These are phyloP conservation scores for Lathamus discolor DNA, from an alignment of 2,113 vertebrate genomes.

Conservation along the genomic window DNA sequence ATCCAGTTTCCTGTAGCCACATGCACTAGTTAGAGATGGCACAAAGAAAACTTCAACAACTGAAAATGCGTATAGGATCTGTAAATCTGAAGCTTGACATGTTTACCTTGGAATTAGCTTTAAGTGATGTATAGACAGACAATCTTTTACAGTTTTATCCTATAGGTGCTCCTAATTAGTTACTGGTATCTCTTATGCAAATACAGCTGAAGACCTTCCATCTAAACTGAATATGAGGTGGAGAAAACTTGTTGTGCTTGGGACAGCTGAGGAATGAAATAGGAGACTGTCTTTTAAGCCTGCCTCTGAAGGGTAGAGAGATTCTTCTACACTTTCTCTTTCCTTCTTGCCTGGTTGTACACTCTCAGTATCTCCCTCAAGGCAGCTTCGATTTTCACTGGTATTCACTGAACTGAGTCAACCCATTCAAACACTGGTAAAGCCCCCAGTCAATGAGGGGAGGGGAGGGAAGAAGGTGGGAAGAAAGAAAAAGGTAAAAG, in stretches of 20 bases:
- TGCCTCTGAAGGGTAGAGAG: background rate
- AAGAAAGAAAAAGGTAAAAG: rapidly evolving
- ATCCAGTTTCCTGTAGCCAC: background rate
- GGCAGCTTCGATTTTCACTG: background rate
- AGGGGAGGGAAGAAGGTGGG: too few species aligned
- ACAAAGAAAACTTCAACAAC: background rate
- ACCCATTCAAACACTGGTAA: background rate
- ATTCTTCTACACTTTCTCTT: background rate
- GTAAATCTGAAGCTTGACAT: background rate
- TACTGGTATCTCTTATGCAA: background rate
- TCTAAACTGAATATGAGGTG: background rate
- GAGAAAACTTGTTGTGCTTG: background rate
- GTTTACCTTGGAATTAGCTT: background rate
- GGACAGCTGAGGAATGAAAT: background rate
- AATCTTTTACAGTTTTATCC: background rate
- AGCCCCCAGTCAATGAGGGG: background rate
- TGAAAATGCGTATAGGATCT: background rate
- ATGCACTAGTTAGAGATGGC: background rate
- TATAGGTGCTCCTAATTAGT: background rate
- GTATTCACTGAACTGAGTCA: background rate
- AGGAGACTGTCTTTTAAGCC: background rate
- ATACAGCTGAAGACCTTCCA: background rate
- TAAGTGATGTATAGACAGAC: background rate
- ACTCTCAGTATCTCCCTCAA: background rate
- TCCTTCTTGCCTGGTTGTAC: background rate